These are phyloP conservation scores for Indicator maculatus DNA, from an alignment of 2,113 vertebrate genomes.

Conservation along the genomic window DNA sequence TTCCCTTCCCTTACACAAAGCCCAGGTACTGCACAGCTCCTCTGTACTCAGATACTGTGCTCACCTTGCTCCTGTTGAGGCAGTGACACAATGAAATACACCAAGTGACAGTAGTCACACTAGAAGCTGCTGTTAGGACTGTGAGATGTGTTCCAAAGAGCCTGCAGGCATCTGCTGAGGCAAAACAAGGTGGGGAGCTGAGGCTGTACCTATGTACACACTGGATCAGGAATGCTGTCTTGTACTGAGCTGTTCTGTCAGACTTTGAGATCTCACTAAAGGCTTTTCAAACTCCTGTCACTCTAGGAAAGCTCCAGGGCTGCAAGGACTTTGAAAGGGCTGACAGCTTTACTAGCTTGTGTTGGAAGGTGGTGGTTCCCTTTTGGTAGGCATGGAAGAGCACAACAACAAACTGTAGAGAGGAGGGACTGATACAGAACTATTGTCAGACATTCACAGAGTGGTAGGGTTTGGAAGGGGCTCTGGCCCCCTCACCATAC, in stretches of 20 bases:
- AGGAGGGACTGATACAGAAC: background rate
- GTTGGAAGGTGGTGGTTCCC: background rate
- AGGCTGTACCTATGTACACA: background rate
- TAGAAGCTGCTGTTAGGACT: background rate
- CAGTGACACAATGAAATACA: background rate
- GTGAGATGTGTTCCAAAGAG: background rate
- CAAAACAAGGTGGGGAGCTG: background rate
- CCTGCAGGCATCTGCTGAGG: background rate
- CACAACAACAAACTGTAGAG: background rate
- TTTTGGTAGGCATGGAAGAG: background rate
- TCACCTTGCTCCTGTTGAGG: background rate
- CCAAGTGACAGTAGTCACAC: background rate
- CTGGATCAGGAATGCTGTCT: background rate
- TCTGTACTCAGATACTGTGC: background rate
- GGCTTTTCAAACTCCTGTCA: background rate
- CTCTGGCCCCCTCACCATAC: too few relatives aligned
- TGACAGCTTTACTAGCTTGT: background rate
- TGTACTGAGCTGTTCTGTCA: background rate
- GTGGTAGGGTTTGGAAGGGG: too few relatives aligned
- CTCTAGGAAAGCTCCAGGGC: background rate
- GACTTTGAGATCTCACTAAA: background rate
- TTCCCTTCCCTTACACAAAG: background rate
- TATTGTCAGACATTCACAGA: too few relatives aligned
- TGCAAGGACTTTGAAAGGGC: slow-evolving; percentile 23
- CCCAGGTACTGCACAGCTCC: background rate